These are phyloP conservation scores for Malurus alboscapulatus DNA, from an alignment of 2,113 vertebrate species.

Conservation along the genomic window DNA sequence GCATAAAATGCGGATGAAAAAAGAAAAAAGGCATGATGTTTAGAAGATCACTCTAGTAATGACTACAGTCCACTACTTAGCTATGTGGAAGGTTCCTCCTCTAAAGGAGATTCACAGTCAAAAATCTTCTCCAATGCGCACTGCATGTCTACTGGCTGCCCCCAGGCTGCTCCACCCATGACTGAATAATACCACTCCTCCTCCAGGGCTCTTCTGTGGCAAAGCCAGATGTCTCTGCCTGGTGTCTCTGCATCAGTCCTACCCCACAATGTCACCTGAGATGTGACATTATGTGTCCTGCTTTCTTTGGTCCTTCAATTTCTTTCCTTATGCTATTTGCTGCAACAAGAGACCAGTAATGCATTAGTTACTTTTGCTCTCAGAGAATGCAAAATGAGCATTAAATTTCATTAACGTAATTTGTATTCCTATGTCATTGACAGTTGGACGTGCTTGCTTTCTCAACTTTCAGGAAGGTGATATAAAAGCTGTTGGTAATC, in stretches of 20 bases:
- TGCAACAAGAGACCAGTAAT: background rate
- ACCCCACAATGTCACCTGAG: fast-evolving
- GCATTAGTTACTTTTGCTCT: background rate
- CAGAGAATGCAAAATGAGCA: background rate
- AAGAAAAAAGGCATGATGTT: background rate
- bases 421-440: background rate
- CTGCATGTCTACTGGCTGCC: background rate
- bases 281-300: background rate
- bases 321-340: background rate
- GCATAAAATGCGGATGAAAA: background rate
- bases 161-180: background rate
- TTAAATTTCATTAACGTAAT: background rate
- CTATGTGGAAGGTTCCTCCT: background rate
- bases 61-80: background rate
- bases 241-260: background rate
- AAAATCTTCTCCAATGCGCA: background rate
- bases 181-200: background rate
- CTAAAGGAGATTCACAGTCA: background rate
- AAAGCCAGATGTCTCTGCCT: background rate
- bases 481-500: background rate
- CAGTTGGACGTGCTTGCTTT: background rate
- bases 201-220: background rate
- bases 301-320: background rate
- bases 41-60: background rate
- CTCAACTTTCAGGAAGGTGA: background rate